These are phyloP conservation scores for Eupithecia subumbrata DNA, from an alignment of 2,888 invertebrate genomes.

Conservation along the genomic window DNA sequence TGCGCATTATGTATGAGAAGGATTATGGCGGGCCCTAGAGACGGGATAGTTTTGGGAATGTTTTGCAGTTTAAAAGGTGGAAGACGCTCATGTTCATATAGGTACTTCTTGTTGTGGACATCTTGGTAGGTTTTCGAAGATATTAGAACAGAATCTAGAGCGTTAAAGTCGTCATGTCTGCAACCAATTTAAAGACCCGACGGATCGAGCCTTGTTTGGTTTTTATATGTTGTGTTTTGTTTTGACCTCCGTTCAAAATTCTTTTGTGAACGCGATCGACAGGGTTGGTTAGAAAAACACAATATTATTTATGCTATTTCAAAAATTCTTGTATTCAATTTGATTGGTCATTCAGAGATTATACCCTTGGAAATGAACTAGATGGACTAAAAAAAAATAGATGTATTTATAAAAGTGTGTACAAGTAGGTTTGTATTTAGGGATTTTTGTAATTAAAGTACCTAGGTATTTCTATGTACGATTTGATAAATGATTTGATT, in stretches of 20 bases:
- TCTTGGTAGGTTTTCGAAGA: not conserved
- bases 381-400: no score
- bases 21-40: constrained; percentile 61
- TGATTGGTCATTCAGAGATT: no score
- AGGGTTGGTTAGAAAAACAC: not conserved
- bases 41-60: constrained; percentile 48
- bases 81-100: not conserved
- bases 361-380: not conserved
- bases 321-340: not conserved
- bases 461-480: no score
- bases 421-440: no score
- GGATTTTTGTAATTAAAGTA: no score
- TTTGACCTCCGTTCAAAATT: not conserved
- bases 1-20: constrained; percentile 79
- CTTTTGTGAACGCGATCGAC: not conserved
- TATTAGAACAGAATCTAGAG: not conserved
- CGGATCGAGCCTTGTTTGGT: not conserved
- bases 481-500: no score
- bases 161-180: not conserved
- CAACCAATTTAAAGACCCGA: not conserved
- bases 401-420: no score
- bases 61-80: constrained; percentile 14
- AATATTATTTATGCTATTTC: not conserved
- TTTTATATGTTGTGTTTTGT: not conserved
- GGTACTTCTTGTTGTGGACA: not conserved